A percentile compares a stretch with the other conserved stretches of the same genome.
phyloP scores from a whole-genome alignment of 2,113 vertebrate species.

The Lophotis ruficrista region DNA sequence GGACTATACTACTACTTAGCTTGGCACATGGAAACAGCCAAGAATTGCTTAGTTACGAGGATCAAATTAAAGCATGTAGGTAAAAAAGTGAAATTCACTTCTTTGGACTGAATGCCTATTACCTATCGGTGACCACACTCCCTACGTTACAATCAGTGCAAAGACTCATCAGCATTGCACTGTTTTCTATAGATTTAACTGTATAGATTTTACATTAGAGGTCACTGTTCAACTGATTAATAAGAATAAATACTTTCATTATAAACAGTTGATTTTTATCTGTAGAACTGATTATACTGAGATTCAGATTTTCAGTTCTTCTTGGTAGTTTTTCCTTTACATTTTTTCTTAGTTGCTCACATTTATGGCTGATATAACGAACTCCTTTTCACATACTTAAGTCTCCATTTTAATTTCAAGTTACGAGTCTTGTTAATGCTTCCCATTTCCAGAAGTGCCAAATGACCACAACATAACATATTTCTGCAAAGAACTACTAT shows the following conservation, averaged over 20 bases:
- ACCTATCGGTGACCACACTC: neutral
- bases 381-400: neutral
- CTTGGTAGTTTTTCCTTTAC: fast-evolving
- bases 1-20: neutral
- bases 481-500: neutral
- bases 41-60: neutral
- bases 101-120: neutral
- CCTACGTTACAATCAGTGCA: fast-evolving
- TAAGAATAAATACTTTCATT: neutral
- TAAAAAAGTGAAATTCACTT: neutral
- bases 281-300: fast-evolving
- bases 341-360: neutral
- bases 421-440: neutral
- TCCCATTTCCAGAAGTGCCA: neutral
- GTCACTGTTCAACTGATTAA: neutral
- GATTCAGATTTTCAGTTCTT: neutral
- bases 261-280: neutral
- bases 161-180: neutral
- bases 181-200: neutral
- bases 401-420: neutral
- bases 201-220: neutral
- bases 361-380: neutral
- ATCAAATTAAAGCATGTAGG: neutral
- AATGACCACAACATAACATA: neutral
- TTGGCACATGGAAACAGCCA: neutral